Conservation (phyloP, 2,888 invertebrate species). For the Oligia strigilis region DNA sequence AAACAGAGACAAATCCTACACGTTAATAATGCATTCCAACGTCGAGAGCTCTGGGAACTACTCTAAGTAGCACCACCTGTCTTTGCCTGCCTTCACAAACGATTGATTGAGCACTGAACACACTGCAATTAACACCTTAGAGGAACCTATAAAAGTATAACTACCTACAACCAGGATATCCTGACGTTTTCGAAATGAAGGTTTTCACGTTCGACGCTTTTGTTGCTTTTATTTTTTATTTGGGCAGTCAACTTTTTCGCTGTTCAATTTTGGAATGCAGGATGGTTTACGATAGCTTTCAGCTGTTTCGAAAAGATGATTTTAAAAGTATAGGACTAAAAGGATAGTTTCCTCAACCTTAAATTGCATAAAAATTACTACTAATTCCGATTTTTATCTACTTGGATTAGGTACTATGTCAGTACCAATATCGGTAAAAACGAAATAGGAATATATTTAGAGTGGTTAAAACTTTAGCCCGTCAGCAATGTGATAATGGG, state of each 20-base stretch:
- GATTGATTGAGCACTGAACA: constrained; percentile 29
- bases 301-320: not conserved
- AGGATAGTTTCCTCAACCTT: not conserved
- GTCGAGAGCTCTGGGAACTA: constrained; percentile 40
- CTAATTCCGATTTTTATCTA: not conserved
- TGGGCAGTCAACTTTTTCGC: not conserved
- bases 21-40: constrained; percentile 44
- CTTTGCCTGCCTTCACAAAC: constrained; percentile 19
- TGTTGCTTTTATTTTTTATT: constrained; percentile 23
- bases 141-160: not conserved
- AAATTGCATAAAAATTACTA: not conserved
- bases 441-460: not conserved
- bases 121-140: constrained; percentile 20
- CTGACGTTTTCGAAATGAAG: constrained; percentile 11
- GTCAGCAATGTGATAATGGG: not conserved
- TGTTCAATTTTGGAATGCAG: constrained; percentile 1
- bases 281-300: not conserved
- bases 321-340: not conserved
- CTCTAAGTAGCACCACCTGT: constrained; percentile 49
- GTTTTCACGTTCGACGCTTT: not conserved
- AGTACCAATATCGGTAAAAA: not conserved
- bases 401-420: not conserved
- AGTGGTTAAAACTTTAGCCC: not conserved
- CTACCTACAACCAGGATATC: not conserved
- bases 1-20: constrained; percentile 36